Base-by-base conservation (phyloP, 2,113 vertebrate species). In the Oryzias curvinotus region DNA sequence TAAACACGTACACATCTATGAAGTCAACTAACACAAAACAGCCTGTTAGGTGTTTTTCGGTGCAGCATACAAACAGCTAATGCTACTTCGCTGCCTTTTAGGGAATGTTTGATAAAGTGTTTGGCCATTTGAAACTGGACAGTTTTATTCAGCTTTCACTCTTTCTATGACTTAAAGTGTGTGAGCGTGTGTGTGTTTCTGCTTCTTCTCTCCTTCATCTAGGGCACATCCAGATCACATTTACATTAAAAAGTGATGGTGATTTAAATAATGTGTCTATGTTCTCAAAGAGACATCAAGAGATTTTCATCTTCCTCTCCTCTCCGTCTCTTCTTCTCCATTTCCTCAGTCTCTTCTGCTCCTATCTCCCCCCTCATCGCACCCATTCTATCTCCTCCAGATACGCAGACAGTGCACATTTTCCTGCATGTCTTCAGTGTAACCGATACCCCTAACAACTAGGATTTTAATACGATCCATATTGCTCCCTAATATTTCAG, bases 191-290 rank as follows among this genome's bases (percentile, higher is more conserved):
- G 42, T 21, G 30, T 23, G 48, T 64, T 47, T 59, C 69, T 72
- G 61, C 65, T 58, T 92, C 91, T 92, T 84, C 52, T 14, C 91
- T 74, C 56, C 73, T 65, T 53, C 69, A 62, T 71, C 90, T 92
- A 93, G 94, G 85, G 89, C 87, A 86, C 90, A 87, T 89, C 87
- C 87, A 91, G 94, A 96, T 96, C 92, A 90, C 93, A 97, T 96
- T 95, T 96, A 92, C 94, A 95, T 93, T 91, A 93, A 94, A 93
- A 95, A 92, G 93, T 90, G 90, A 93, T 92, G 90, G 88, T 93
- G 93, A 93, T 93, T 94, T 93, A 92, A 96, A 93, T 95, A 94
- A 94, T 93, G 91, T 91, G 83, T 90, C 94, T 94, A 94, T 96
- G 95, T 95, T 94, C 90, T 95, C 89, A 91, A 90, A 92, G 86